Conservation (phyloP, 2,888 invertebrate species). For the Chymomyza procnemis region DNA sequence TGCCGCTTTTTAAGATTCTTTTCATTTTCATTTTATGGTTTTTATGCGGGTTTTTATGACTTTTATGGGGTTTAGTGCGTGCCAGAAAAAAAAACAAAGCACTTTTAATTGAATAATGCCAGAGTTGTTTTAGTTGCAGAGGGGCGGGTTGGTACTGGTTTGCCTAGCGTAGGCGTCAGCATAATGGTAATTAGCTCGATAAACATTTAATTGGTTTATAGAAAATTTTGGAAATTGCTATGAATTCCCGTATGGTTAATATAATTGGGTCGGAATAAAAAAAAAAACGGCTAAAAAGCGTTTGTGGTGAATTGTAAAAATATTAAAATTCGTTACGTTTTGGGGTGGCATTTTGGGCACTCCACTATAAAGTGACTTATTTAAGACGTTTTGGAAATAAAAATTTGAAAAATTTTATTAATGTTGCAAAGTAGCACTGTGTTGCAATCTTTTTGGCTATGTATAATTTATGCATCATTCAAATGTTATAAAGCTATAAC, state of each 20-base stretch:
- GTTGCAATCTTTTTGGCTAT: too few relatives aligned
- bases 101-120: conserved; percentile 78
- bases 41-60: conserved; percentile 77
- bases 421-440: too few relatives aligned
- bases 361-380: too few relatives aligned
- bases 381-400: too few relatives aligned
- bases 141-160: background rate
- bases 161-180: conserved; percentile 55
- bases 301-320: background rate
- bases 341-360: too few relatives aligned
- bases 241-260: conserved; percentile 52
- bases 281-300: background rate
- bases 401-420: too few relatives aligned
- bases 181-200: conserved; percentile 63
- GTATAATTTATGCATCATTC: too few relatives aligned
- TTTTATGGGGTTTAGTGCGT: conserved; percentile 78
- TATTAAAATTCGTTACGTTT: background rate
- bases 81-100: conserved; percentile 74
- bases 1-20: conserved; percentile 69
- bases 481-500: too few relatives aligned
- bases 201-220: conserved; percentile 71
- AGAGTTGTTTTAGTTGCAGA: conserved; percentile 20
- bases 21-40: conserved; percentile 76
- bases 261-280: conserved; percentile 57
- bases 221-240: conserved; percentile 56